Percentiles rank a stretch among this genome's conserved stretches.
Conservation (phyloP, 2,888 invertebrate genomes). For the Ichneumon xanthorius region DNA sequence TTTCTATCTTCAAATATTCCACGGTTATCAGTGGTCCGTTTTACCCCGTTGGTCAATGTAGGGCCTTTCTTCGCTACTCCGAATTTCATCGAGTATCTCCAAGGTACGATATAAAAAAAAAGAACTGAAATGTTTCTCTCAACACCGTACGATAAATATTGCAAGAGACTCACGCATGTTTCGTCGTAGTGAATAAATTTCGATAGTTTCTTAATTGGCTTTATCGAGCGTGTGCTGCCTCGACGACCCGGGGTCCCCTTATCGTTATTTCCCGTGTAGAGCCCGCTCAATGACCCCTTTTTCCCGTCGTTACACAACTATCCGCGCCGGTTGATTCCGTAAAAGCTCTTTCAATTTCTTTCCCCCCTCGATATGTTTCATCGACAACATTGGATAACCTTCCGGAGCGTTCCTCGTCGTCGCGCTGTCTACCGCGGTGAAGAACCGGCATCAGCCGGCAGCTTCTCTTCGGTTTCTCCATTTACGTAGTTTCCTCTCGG, state of each 20-base stretch:
- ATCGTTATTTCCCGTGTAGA: conserved; percentile 7
- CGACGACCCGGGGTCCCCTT: conserved; percentile 31
- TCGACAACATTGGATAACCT: conserved; percentile 5
- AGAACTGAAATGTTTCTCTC: not conserved
- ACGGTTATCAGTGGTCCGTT: not conserved
- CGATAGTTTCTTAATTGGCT: conserved; percentile 35
- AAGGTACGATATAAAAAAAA: not conserved
- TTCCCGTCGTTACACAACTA: conserved; percentile 20
- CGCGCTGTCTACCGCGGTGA: conserved; percentile 24
- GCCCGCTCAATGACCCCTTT: conserved; percentile 17
- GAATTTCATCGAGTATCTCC: not conserved
- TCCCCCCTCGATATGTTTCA: conserved; percentile 8
- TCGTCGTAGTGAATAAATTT: conserved; percentile 19
- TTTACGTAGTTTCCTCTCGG: conserved; percentile 28
- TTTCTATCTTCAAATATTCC: not conserved
- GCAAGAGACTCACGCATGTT: not conserved
- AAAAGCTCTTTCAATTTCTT: conserved; percentile 26
- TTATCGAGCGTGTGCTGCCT: conserved; percentile 9
- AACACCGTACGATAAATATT: not conserved
- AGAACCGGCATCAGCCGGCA: conserved; percentile 17
- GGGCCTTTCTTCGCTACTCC: not conserved
- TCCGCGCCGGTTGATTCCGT: conserved; percentile 31
- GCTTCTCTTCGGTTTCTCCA: conserved; percentile 46
- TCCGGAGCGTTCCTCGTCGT: conserved; percentile 14
- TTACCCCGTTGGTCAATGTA: not conserved